A percentile compares a stretch with the other conserved stretches of the same genome.
phyloP scores from a whole-genome alignment of 53 echinoderm and acorn worm species.

The Henricia sp. region DNA sequence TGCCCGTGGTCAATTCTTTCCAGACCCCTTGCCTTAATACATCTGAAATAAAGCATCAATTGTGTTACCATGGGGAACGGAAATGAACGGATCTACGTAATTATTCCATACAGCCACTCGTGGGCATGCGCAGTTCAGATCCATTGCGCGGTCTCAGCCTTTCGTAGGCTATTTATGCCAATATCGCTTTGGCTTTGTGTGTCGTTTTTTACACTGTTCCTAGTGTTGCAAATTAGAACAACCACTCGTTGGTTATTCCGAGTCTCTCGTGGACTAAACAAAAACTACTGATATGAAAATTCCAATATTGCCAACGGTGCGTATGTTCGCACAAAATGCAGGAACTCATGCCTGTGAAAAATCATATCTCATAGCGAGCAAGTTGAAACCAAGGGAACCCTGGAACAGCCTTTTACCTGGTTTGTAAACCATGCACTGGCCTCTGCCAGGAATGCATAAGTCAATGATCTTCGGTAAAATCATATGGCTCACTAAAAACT shows the following conservation, averaged over 20 bases:
- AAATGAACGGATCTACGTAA: neutral
- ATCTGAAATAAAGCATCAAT: neutral
- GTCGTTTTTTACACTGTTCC: too few species aligned
- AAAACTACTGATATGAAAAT: neutral
- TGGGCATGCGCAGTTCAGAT: neutral
- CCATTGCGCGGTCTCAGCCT: neutral
- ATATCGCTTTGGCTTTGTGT: neutral
- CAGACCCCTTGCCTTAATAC: neutral
- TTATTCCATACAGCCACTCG: neutral
- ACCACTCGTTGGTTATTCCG: too few species aligned
- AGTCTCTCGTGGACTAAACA: neutral
- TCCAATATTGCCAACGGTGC: too few species aligned
- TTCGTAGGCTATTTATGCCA: neutral
- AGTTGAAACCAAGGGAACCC: constrained; percentile 6
- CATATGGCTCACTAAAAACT: neutral
- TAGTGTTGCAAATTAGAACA: too few species aligned
- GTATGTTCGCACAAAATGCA: neutral
- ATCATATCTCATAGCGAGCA: constrained; percentile 36
- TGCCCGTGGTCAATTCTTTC: neutral
- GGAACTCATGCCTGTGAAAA: constrained; percentile 8
- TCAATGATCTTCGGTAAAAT: constrained; percentile 12
- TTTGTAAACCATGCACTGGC: constrained; percentile 36
- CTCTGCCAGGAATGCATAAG: constrained; percentile 29
- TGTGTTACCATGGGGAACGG: neutral
- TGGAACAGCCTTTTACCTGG: constrained; percentile 47